Evolutionary conservation across 2,797 vertebrate species (phyloP).

Genomic region (Toxotes lorentzi): DNA sequence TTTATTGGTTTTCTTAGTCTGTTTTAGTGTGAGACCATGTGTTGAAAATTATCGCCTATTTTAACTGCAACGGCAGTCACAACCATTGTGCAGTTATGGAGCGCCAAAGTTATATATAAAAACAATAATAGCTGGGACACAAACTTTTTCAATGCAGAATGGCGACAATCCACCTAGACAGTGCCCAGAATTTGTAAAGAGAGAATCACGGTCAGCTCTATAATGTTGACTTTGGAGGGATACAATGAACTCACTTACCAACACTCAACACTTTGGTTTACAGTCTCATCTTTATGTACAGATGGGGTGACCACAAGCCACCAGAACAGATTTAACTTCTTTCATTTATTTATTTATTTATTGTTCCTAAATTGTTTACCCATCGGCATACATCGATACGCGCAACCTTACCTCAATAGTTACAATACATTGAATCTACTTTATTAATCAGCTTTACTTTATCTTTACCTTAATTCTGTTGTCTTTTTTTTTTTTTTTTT

Average conservation of each 20-base stretch:
- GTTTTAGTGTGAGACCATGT: not conserved
- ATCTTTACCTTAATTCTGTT: not conserved
- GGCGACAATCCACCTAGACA: not conserved
- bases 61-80: constrained; percentile 8
- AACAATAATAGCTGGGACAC: not conserved
- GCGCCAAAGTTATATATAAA: not conserved
- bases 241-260: not conserved
- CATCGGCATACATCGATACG: not conserved
- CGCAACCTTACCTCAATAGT: not conserved
- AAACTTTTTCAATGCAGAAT: not conserved
- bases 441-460: constrained; percentile 6
- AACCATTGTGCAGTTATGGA: not conserved
- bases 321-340: not conserved
- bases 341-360: not conserved
- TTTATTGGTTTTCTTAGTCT: not conserved
- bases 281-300: constrained; percentile 4
- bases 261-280: constrained; percentile 17
- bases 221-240: constrained; percentile 5
- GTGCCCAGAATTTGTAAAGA: not conserved
- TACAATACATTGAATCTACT: not conserved
- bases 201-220: not conserved
- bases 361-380: not conserved
- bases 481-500: not conserved
- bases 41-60: not conserved
- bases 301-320: not conserved